phyloP scores from a whole-genome alignment of 2,888 invertebrate genomes.

The Aspidiotus rigidus region DNA sequence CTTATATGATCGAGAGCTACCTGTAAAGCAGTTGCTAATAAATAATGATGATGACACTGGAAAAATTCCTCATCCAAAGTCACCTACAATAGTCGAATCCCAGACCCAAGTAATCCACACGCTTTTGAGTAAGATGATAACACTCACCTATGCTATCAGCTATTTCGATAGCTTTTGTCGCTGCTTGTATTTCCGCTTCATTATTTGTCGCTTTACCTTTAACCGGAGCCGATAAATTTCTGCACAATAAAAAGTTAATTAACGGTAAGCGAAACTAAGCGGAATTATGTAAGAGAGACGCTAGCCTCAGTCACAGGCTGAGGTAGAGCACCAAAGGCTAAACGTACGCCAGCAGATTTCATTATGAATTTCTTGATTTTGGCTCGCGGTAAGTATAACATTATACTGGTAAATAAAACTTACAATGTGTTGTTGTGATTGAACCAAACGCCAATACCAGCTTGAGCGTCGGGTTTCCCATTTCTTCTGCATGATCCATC shows the following conservation, averaged over 20 bases:
- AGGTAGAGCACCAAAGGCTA: too few relatives aligned
- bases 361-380: too few relatives aligned
- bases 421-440: constrained; percentile 59
- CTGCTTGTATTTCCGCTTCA: constrained; percentile 89
- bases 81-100: too few relatives aligned
- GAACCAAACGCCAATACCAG: constrained; percentile 92
- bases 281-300: too few relatives aligned
- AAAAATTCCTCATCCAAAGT: too few relatives aligned
- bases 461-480: constrained; percentile 62
- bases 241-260: constrained; percentile 41
- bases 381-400: too few relatives aligned
- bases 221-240: constrained; percentile 70
- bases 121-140: not conserved
- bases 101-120: too few relatives aligned
- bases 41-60: too few relatives aligned
- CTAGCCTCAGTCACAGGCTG: too few relatives aligned
- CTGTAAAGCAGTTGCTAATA: too few relatives aligned
- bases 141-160: constrained; percentile 52
- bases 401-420: constrained; percentile 37
- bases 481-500: constrained; percentile 88
- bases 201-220: constrained; percentile 84
- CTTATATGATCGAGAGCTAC: too few relatives aligned
- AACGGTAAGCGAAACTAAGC: not conserved
- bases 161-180: constrained; percentile 62
- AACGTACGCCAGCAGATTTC: too few relatives aligned